Conservation (phyloP, 2,113 vertebrate genomes). For the Falcunculus frontatus region DNA sequence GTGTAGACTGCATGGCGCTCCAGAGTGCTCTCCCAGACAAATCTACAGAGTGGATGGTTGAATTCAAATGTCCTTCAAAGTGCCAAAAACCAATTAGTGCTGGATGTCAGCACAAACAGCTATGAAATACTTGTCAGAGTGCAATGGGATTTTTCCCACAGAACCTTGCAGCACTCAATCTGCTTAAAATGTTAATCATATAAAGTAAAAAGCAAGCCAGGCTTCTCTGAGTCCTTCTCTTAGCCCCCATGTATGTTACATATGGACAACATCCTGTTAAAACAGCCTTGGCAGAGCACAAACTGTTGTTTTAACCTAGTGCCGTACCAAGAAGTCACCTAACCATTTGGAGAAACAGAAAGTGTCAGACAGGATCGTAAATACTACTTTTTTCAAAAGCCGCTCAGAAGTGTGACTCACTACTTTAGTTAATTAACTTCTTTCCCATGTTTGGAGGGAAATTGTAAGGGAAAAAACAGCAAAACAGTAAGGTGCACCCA, state of each 20-base stretch:
- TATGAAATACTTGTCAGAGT: neutral
- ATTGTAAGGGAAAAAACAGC: neutral
- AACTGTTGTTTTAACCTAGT: neutral
- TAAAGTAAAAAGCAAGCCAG: neutral
- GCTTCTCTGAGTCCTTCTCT: neutral
- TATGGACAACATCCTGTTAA: neutral
- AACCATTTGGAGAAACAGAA: neutral
- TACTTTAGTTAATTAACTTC: neutral
- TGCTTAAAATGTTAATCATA: neutral
- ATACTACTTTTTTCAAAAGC: neutral
- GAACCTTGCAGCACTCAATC: neutral
- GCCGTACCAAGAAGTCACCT: neutral
- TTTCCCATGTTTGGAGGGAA: neutral
- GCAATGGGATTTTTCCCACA: neutral
- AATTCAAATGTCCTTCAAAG: neutral
- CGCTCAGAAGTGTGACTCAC: neutral
- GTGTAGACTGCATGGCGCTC: neutral
- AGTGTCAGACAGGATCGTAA: neutral
- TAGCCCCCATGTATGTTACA: neutral
- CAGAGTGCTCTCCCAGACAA: neutral
- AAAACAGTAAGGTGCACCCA: neutral
- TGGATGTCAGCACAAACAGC: neutral
- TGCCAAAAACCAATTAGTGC: slow-evolving; percentile 25
- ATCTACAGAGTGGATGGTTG: neutral
- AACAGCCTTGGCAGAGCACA: neutral